A percentile compares a stretch with the other conserved stretches of the same genome.
Conservation (phyloP, 2,113 vertebrate species). For the Boleophthalmus pectinirostris region DNA sequence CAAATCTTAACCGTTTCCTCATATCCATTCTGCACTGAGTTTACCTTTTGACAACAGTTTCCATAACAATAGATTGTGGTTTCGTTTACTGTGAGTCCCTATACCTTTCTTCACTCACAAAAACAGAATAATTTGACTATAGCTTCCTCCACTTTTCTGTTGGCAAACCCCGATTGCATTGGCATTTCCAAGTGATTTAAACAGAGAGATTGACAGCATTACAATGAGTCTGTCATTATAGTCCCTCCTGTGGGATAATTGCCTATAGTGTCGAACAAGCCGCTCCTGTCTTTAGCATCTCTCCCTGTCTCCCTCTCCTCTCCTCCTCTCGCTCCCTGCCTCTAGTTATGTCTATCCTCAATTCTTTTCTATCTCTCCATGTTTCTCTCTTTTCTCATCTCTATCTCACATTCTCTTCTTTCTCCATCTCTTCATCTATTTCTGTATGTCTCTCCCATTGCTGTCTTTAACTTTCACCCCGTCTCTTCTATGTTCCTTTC, state of each 20-base stretch:
- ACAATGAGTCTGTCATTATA: conserved; percentile 60
- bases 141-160: conserved; percentile 21
- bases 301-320: background rate
- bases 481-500: background rate
- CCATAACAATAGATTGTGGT: conserved; percentile 19
- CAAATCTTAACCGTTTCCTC: background rate
- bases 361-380: background rate
- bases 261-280: conserved; percentile 59
- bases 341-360: background rate
- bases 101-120: conserved; percentile 32
- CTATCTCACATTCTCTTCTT: background rate
- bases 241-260: conserved; percentile 65
- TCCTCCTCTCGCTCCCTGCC: background rate
- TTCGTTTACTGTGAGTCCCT: conserved; percentile 31
- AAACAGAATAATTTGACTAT: conserved; percentile 35
- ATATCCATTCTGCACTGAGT: background rate
- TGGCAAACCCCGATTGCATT: conserved; percentile 31
- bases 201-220: conserved; percentile 56
- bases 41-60: conserved; percentile 2
- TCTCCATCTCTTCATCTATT: no score
- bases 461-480: background rate
- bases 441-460: background rate
- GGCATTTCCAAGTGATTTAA: conserved; percentile 61
- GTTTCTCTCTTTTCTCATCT: background rate
- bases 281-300: conserved; percentile 42